Evolutionary conservation across 2,113 vertebrate species (phyloP).

Genomic region (Salminus brasiliensis): DNA sequence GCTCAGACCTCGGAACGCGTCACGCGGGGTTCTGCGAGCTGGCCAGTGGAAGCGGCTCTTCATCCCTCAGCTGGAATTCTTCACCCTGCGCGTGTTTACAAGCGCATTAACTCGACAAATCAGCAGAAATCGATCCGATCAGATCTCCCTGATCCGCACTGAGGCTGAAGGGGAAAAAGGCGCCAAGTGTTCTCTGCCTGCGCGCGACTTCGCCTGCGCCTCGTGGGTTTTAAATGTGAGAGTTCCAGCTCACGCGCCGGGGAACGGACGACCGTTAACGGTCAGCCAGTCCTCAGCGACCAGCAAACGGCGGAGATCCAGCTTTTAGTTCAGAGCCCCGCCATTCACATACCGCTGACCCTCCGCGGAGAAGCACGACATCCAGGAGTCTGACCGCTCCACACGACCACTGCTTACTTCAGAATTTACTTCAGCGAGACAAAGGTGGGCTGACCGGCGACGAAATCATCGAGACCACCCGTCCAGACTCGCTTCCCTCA

Average conservation of each 20-base stretch:
- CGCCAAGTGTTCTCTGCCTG: slow-evolving; percentile 2
- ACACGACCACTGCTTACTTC: not conserved
- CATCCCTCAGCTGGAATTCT: not conserved
- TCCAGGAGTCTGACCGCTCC: not conserved
- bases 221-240: not conserved
- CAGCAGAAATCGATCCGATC: not conserved
- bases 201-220: not conserved
- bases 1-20: no score
- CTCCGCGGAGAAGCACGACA: no score
- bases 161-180: no score
- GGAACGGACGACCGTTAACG: not conserved
- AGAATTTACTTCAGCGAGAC: not conserved
- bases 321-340: not conserved
- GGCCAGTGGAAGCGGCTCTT: not conserved
- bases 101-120: not conserved
- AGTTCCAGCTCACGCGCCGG: not conserved
- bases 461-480: not conserved
- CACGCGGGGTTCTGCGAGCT: not conserved
- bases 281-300: no score
- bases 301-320: no score
- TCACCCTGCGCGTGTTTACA: not conserved
- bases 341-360: no score
- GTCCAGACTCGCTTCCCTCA: not conserved
- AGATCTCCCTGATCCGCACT: not conserved
- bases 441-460: not conserved